Evolutionary conservation across 2,113 vertebrate genomes (phyloP).

Genomic region (Felis catus): F.catus_Fca126_mat1.0 CM031421.1:84257501-84258000

Average conservation of each 20-base stretch:
- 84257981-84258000: neutral
- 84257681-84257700: neutral
- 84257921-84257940: neutral
- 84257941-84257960: neutral
- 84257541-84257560: neutral
- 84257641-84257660: neutral
- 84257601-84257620: neutral
- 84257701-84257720: neutral
- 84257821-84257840: neutral
- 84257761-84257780: neutral
- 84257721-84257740: neutral
- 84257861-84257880: neutral
- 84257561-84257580: neutral
- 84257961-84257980: neutral
- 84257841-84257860: neutral
- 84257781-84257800: neutral
- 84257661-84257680: neutral
- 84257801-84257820: neutral
- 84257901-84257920: neutral
- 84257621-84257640: neutral
- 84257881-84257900: neutral
- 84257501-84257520: neutral
- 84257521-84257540: neutral
- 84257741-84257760: neutral
- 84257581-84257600: neutral